These are phyloP conservation scores for Labroides dimidiatus DNA, from an alignment of 2,797 vertebrate species.

Conservation along the genomic window DNA sequence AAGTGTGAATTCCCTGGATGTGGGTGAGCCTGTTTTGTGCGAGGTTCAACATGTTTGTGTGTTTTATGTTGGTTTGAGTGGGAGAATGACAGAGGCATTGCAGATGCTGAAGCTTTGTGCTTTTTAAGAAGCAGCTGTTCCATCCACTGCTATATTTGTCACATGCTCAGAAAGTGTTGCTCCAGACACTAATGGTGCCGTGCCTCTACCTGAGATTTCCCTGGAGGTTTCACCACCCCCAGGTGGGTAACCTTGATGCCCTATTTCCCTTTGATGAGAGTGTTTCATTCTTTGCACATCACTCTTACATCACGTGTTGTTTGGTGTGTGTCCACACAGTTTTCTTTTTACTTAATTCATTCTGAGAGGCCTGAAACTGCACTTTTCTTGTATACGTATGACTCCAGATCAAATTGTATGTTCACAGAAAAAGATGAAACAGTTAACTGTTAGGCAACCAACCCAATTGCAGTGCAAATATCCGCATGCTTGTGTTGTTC, in stretches of 20 bases:
- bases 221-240: constrained; percentile 83
- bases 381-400: constrained; percentile 57
- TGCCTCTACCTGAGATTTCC: constrained; percentile 79
- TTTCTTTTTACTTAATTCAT: constrained; percentile 51
- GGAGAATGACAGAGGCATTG: constrained; percentile 46
- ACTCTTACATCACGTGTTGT: constrained; percentile 74
- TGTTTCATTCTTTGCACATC: constrained; percentile 60
- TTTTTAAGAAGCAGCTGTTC: constrained; percentile 77
- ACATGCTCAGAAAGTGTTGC: constrained; percentile 85
- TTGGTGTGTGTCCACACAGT: constrained; percentile 73
- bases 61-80: constrained; percentile 21
- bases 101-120: constrained; percentile 75
- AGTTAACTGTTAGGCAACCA: constrained; percentile 28
- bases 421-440: constrained; percentile 11
- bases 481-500: constrained; percentile 36
- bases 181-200: constrained; percentile 77
- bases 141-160: constrained; percentile 84
- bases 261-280: constrained; percentile 27
- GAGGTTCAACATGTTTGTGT: constrained; percentile 18
- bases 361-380: constrained; percentile 55
- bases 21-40: constrained; percentile 26
- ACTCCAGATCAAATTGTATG: constrained; percentile 32
- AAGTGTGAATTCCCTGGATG: constrained; percentile 33
- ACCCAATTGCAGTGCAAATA: constrained; percentile 39
- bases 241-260: constrained; percentile 81